These are phyloP conservation scores for Siniperca scherzeri DNA, from an alignment of 2,797 vertebrate species.

Conservation along the genomic window DNA sequence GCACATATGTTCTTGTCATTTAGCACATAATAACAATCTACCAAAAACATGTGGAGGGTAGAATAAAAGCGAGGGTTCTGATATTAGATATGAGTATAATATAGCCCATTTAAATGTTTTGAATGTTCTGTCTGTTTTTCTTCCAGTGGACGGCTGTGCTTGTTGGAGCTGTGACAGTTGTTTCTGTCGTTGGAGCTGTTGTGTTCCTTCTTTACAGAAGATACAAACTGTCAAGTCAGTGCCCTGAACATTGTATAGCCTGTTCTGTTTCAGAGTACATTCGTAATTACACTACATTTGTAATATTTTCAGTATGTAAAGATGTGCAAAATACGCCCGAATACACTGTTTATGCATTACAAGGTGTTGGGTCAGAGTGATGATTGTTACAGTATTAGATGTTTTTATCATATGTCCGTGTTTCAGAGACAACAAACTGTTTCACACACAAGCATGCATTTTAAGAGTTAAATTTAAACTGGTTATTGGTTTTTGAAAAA, in stretches of 20 bases:
- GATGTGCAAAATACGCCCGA: background rate
- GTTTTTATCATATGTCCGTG: background rate
- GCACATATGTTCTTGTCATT: background rate
- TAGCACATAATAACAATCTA: background rate
- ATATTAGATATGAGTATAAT: background rate
- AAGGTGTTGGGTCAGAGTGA: too few relatives aligned
- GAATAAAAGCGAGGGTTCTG: background rate
- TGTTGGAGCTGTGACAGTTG: slow-evolving; percentile 83
- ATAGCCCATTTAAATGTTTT: background rate
- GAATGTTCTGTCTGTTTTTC: slow-evolving; percentile 21
- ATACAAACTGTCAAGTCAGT: slow-evolving; percentile 88
- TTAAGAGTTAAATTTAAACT: background rate
- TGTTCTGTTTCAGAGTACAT: background rate
- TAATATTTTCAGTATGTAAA: background rate
- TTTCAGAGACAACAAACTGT: background rate
- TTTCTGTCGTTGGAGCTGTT: slow-evolving; percentile 83
- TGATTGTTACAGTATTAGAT: background rate
- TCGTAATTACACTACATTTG: background rate
- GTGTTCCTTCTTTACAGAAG: slow-evolving; percentile 88
- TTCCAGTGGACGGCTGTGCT: slow-evolving; percentile 88
- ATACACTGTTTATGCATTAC: background rate
- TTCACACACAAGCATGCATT: background rate
- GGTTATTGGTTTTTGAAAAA: background rate
- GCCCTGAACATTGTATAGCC: background rate
- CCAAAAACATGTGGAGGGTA: too few relatives aligned